These are phyloP conservation scores for Furcula furcula DNA, from an alignment of 2,888 invertebrate genomes.

Conservation along the genomic window DNA sequence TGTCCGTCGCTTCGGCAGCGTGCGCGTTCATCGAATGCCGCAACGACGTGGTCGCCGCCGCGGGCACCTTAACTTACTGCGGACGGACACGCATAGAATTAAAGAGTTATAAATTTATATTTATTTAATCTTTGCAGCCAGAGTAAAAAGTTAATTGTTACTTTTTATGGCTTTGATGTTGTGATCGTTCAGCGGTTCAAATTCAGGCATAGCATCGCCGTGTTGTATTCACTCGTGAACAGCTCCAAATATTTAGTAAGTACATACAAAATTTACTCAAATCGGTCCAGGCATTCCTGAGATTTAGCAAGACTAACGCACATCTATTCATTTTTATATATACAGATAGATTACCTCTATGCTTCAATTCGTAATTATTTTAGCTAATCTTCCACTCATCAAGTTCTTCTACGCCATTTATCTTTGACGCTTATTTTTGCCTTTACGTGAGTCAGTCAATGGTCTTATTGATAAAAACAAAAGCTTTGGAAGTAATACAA, in stretches of 20 bases:
- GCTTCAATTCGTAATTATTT: too few relatives aligned
- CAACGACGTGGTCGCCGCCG: constrained; percentile 10
- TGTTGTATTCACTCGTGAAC: too few relatives aligned
- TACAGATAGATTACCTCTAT: too few relatives aligned
- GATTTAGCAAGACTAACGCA: too few relatives aligned
- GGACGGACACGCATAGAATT: constrained; percentile 44
- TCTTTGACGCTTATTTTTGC: too few relatives aligned
- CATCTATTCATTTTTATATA: too few relatives aligned
- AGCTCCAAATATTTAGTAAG: too few relatives aligned
- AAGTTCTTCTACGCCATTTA: too few relatives aligned
- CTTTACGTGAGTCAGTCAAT: constrained; percentile 17
- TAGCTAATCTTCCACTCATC: too few relatives aligned
- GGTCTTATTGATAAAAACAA: constrained; percentile 27
- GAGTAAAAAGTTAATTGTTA: constrained; percentile 67
- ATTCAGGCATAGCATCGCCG: constrained; percentile 29
- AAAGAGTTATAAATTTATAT: constrained; percentile 56
- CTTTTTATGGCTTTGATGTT: constrained; percentile 63
- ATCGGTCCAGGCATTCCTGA: too few relatives aligned
- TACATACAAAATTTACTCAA: too few relatives aligned
- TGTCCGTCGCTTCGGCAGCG: constrained; percentile 8
- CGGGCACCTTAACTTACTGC: constrained; percentile 18
- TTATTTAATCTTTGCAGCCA: constrained; percentile 59
- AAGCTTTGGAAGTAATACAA: constrained; percentile 35
- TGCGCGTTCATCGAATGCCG: constrained; percentile 6
- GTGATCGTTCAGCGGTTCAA: constrained; percentile 42